These are phyloP conservation scores for Cancer borealis DNA, from an alignment of 2,888 invertebrate species.

Conservation along the genomic window DNA sequence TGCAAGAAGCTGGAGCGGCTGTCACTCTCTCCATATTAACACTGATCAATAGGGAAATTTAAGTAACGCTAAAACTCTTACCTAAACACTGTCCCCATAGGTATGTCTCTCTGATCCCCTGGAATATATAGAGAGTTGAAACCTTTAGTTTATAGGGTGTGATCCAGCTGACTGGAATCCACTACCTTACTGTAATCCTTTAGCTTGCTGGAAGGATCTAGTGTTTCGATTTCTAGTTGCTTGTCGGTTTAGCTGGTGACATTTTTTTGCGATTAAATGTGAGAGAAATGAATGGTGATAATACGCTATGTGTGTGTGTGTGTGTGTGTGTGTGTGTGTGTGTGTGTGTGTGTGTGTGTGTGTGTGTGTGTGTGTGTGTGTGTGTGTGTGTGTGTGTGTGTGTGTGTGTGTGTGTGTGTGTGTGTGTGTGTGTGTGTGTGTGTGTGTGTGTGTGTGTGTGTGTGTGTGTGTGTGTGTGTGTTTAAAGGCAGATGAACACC, in stretches of 20 bases:
- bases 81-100: neutral
- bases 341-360: neutral
- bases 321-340: too few relatives aligned
- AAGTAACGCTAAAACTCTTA: neutral
- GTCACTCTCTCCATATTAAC: slow-evolving; percentile 29
- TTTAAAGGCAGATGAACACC: slow-evolving; percentile 1
- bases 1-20: neutral
- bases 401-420: slow-evolving; percentile 17
- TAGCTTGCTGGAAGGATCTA: too few relatives aligned
- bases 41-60: neutral
- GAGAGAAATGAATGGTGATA: too few relatives aligned
- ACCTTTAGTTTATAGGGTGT: neutral
- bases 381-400: neutral
- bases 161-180: too few relatives aligned
- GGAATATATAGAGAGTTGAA: neutral
- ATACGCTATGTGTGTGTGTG: too few relatives aligned
- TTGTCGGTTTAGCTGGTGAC: too few relatives aligned
- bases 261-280: too few relatives aligned
- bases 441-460: neutral
- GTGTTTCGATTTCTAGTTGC: too few relatives aligned
- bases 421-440: slow-evolving; percentile 14
- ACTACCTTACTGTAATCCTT: too few relatives aligned
- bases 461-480: neutral
- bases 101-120: too few relatives aligned
- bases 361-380: neutral